Base-by-base conservation (phyloP, 2,888 invertebrate species). In the Phaonia tiefii region DNA sequence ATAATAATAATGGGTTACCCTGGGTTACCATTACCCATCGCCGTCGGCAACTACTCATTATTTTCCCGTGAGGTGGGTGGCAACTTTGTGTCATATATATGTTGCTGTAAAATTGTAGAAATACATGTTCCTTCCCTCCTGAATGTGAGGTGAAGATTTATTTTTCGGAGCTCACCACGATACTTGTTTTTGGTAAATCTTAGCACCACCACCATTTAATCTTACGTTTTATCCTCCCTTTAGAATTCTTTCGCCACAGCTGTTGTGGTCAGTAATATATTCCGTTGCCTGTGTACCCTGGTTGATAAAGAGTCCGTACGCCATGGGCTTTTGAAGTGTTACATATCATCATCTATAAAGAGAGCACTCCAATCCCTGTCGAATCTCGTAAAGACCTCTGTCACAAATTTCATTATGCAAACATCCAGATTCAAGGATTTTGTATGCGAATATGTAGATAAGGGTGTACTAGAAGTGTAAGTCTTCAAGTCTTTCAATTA, bases 341-440 rank as follows among this genome's bases (percentile, higher is more conserved):
- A 75, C 17, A 84, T 88, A 2, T 84, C 86, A 0, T 83, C 87
- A 10, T 88, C 88, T 1, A 85, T 89, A 1, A 87, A 88, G 20
- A 84, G 87, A 8, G 88, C 86, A 0, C 81, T 90, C 0, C 86
- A 87, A 49, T 88, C 88, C 0, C 74, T 86, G 2, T 86, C 89
- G 2, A 86, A 86, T 63, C 69, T 87, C 31, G 84, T 90, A 0
- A 89, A 89, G 82, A 87, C 87, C 0, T 86, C 89, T 0, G 89
- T 86, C 0, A 88, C 88, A 10, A 89, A 89, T 80, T 90, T 90
- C 39, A 86, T 90, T 63, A 84, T 89, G 66, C 87, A 89, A 76
- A 89, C 89, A 0, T 86, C 88, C 0, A 86, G 89, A 3, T 87
- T 87, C 49, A 79, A 77, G 13, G 85, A 86, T 22, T 89, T 87